These are phyloP conservation scores for Sarcoramphus papa DNA, from an alignment of 2,797 vertebrate genomes.

Conservation along the genomic window DNA sequence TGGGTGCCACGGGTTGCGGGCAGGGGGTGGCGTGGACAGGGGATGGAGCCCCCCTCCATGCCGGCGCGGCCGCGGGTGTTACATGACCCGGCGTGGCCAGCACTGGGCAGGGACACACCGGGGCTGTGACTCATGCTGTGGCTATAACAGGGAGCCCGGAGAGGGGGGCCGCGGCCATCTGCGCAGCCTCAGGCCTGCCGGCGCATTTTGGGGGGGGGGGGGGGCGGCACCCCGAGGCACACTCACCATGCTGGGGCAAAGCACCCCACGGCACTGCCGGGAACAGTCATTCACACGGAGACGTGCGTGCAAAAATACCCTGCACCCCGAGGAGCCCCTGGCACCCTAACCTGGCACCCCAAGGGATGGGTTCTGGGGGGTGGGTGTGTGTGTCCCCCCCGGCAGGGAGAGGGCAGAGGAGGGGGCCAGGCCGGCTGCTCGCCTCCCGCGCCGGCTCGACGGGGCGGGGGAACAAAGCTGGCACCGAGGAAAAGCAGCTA, in stretches of 20 bases:
- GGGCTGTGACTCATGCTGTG: constrained; percentile 32
- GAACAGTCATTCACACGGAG: rapidly evolving
- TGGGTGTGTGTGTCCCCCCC: too few species aligned
- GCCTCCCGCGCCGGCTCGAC: constrained; percentile 7
- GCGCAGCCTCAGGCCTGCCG: neutral
- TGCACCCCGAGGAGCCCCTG: neutral
- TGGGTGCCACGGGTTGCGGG: rapidly evolving
- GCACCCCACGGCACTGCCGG: neutral
- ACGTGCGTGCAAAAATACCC: rapidly evolving
- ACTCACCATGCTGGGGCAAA: neutral
- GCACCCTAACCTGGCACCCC: neutral
- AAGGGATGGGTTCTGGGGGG: neutral
- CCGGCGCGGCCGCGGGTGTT: neutral
- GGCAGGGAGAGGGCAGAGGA: neutral
- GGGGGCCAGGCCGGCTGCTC: neutral
- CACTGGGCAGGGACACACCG: constrained; percentile 33
- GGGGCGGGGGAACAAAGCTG: constrained; percentile 77
- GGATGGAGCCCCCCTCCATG: neutral
- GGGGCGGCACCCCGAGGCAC: neutral
- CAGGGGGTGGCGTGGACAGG: neutral
- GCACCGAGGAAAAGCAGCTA: constrained; percentile 75
- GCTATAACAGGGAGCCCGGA: neutral
- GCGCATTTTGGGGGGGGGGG: neutral
- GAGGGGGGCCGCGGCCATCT: neutral
- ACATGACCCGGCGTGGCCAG: constrained; percentile 27